Base-by-base conservation (phyloP, 1,140 invertebrate species). In the Pogonomyrmex barbatus region DNA sequence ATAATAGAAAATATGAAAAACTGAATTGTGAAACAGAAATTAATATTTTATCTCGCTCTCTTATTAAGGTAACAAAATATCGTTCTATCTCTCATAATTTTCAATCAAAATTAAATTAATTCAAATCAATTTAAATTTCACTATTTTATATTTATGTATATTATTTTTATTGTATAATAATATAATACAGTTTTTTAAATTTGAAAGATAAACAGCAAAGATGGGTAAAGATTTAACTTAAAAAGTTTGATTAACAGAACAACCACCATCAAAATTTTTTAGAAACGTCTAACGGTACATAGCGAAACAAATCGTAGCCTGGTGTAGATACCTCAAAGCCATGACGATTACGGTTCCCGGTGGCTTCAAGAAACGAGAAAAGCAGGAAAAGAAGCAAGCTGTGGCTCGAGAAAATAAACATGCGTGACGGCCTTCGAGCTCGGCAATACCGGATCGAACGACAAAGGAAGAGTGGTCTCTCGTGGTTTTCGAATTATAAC, bases 231-330 rank as follows among this genome's bases (percentile, higher is more conserved):
- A 68, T 10, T 79, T 39, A 39, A 10, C 24, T 52, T 36, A 14
- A 65, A 73, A 24, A 12, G 39, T 24, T 50, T 8, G 68, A 6
- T 42, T 8, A 42, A 6, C 58, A 9, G 36, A 10, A 63, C 30
- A 10, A 63, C 30, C 8, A 54, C 33, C 63, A 54, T 58, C 47
- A 56, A 68, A 88, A 76, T 63, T 56, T 77, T 33, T 45, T 62
- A 85, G 71, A 58, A 58, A 73, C 65, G 65, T 3, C 65, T 84
- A 84, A 88, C 58, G 81, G 82, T 56, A 60, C 56, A 68, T 77
- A 39, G 84, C 76, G 87, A 65, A 87, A 68, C 84, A 83, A 89
- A 89, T 89, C 75, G 71, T n/a, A 50, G 71, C 24, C 45, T 62
- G 54, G 39, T 65, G 45, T n/a, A 39, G 52, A 54, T 47, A 75